phyloP scores from a whole-genome alignment of 2,888 invertebrate species.

The Lathronympha strigana region DNA sequence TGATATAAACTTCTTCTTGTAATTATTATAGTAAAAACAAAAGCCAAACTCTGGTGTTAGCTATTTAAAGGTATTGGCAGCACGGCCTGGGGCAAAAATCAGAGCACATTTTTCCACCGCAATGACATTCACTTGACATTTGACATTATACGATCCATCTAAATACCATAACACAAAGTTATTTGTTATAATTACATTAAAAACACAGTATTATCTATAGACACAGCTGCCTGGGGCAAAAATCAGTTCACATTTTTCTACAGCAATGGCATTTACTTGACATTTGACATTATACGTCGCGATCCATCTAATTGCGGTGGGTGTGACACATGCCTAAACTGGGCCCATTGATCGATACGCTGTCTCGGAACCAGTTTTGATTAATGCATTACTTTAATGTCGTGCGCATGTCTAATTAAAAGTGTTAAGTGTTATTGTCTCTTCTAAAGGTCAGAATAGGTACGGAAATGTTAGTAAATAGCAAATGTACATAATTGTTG shows the following conservation, averaged over 20 bases:
- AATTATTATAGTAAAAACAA: neutral
- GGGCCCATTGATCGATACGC: slow-evolving; percentile 64
- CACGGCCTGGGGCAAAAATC: neutral
- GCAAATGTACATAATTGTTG: no score
- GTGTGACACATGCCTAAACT: slow-evolving; percentile 72
- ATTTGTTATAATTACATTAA: no score
- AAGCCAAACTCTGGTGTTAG: neutral
- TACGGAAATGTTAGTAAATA: slow-evolving; percentile 29
- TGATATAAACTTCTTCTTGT: neutral
- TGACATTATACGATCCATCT: neutral
- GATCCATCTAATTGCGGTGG: slow-evolving; percentile 77
- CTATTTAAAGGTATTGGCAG: neutral
- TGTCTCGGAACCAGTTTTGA: slow-evolving; percentile 65
- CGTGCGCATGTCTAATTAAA: slow-evolving; percentile 68
- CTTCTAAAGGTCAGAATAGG: slow-evolving; percentile 26
- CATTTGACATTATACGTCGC: slow-evolving; percentile 78
- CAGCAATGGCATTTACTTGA: slow-evolving; percentile 73
- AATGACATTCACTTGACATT: neutral
- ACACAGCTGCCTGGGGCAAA: slow-evolving; percentile 2
- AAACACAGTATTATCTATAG: no score
- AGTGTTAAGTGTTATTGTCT: slow-evolving; percentile 40
- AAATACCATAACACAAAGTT: no score
- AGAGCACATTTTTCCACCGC: neutral
- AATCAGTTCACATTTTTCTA: slow-evolving; percentile 23
- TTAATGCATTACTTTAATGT: slow-evolving; percentile 71